A percentile compares a stretch with the other conserved stretches of the same genome.
Conservation (phyloP, 2,797 vertebrate species). For the Pampus argenteus region DNA sequence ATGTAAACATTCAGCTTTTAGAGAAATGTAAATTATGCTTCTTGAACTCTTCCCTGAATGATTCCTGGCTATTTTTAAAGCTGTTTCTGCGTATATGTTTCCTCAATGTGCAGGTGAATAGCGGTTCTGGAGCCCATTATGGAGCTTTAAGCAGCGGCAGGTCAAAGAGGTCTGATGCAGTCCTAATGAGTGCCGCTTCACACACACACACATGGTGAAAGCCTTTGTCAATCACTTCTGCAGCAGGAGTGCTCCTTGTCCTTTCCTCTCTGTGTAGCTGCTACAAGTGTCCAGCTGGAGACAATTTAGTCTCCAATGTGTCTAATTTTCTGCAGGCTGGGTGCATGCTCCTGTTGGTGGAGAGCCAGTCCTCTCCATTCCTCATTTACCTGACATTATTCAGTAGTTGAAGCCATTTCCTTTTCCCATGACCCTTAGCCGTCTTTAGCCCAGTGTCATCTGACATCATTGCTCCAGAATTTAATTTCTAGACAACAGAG, state of each 20-base stretch:
- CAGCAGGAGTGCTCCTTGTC: constrained; percentile 29
- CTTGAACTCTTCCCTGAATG: background rate
- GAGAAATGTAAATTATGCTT: background rate
- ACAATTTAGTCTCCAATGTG: constrained; percentile 75
- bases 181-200: constrained; percentile 44
- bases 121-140: no score
- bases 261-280: constrained; percentile 34
- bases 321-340: constrained; percentile 63
- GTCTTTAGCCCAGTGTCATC: constrained; percentile 69
- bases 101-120: background rate
- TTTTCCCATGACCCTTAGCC: constrained; percentile 70
- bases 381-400: constrained; percentile 75
- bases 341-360: constrained; percentile 38
- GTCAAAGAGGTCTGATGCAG: constrained; percentile 40
- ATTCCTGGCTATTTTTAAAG: background rate
- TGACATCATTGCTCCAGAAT: constrained; percentile 74
- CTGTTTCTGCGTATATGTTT: background rate
- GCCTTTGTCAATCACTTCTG: constrained; percentile 42
- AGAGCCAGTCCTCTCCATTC: constrained; percentile 54
- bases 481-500: constrained; percentile 73
- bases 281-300: constrained; percentile 67
- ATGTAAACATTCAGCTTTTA: constrained; percentile 28
- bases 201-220: constrained; percentile 39
- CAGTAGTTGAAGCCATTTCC: constrained; percentile 70
- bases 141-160: constrained; percentile 24